Percentiles rank a stretch among this genome's conserved stretches.
Conservation (phyloP, 2,888 invertebrate genomes). For the Osedax fenrisi region DNA sequence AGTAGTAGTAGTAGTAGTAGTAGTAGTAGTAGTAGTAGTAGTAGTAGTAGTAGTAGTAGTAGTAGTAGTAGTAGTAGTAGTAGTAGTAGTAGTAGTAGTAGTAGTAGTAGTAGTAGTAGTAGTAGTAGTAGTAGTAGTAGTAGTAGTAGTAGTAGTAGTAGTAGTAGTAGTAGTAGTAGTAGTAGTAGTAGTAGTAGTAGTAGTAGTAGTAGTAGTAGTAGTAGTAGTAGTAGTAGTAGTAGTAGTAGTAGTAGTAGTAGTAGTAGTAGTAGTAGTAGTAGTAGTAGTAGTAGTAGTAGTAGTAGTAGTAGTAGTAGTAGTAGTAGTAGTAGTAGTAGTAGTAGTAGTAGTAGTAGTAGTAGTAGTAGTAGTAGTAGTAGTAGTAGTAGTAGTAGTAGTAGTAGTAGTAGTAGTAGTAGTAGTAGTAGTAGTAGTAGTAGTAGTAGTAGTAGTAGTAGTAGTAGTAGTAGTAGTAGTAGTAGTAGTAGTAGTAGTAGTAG, state of each 20-base stretch:
- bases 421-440: neutral
- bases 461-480: neutral
- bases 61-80: neutral
- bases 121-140: neutral
- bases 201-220: neutral
- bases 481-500: neutral
- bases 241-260: neutral
- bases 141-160: neutral
- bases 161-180: neutral
- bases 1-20: neutral
- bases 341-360: neutral
- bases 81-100: neutral
- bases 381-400: slow-evolving; percentile 5
- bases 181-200: neutral
- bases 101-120: neutral
- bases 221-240: neutral
- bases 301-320: neutral
- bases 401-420: slow-evolving; percentile 14
- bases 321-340: neutral
- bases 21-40: neutral
- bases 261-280: neutral
- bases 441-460: neutral
- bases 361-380: neutral
- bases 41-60: neutral
- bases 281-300: neutral